Evolutionary conservation across 1,140 invertebrate genomes (phyloP).

Genomic region (Anoplolepis gracilipes): DNA sequence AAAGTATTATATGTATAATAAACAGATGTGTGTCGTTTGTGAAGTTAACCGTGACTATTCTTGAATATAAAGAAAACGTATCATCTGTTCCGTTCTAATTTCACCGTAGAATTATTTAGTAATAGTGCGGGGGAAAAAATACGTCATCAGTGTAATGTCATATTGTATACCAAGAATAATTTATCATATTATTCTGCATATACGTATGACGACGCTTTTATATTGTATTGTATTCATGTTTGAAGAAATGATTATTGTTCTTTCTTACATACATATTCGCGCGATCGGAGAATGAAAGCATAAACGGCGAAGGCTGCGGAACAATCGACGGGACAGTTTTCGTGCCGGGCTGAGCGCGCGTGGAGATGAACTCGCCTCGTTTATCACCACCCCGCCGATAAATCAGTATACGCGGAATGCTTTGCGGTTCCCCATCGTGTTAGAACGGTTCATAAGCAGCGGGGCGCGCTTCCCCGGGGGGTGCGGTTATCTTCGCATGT

Average conservation of each 20-base stretch:
- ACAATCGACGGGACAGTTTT: constrained; percentile 36
- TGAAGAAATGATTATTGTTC: background rate
- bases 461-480: constrained; percentile 79
- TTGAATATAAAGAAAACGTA: background rate
- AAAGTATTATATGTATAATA: background rate
- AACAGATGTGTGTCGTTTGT: background rate
- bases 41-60: background rate
- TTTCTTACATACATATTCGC: background rate
- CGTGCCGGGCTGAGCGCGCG: constrained; percentile 28
- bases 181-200: no score
- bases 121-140: background rate
- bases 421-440: constrained; percentile 84
- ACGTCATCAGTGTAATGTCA: no score
- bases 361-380: constrained; percentile 81
- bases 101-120: background rate
- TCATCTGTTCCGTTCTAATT: background rate
- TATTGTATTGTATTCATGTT: no score
- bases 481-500: constrained; percentile 84
- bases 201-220: no score
- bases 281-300: constrained; percentile 21
- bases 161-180: no score
- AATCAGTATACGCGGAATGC: constrained; percentile 83
- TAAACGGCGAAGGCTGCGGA: constrained; percentile 5
- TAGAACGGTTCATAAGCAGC: constrained; percentile 83
- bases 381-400: constrained; percentile 83